Evolutionary conservation across 92 coral and sea anemone genomes (phyloP).

Genomic region (Epizoanthus illoricatus): DNA sequence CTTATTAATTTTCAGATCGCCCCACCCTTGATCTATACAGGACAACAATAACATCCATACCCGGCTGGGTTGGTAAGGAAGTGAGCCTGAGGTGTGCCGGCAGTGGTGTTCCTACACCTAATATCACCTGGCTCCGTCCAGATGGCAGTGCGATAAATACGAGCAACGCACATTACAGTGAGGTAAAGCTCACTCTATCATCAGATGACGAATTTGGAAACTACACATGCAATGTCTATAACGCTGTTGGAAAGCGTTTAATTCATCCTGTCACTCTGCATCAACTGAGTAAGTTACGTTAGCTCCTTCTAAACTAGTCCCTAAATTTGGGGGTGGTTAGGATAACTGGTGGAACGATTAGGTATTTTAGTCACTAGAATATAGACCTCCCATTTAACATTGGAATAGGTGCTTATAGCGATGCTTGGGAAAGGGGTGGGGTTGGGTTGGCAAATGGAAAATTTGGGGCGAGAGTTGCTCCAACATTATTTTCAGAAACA

Average conservation of each 20-base stretch:
- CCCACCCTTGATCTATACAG: neutral
- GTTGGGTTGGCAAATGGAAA: no score
- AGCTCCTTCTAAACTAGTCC: no score
- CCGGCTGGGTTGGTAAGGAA: neutral
- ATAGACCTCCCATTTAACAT: no score
- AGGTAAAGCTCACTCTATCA: neutral
- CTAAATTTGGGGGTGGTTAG: no score
- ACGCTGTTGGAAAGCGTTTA: neutral
- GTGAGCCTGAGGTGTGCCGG: neutral
- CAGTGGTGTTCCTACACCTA: neutral
- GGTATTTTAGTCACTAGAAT: no score
- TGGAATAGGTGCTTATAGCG: no score
- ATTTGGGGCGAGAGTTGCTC: no score
- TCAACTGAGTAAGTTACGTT: neutral
- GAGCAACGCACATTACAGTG: neutral
- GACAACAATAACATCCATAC: neutral
- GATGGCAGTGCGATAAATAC: neutral
- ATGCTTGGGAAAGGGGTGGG: no score
- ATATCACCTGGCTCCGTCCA: neutral
- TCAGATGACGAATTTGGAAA: slow-evolving; percentile 6
- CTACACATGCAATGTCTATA: neutral
- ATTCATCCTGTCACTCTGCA: neutral
- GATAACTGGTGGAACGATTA: no score
- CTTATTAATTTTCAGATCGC: neutral
- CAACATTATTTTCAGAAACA: no score